Percentiles rank a stretch among this genome's conserved stretches.
These are phyloP conservation scores for Trachemys scripta DNA, from an alignment of 2,113 vertebrate genomes.

Conservation along the genomic window DNA sequence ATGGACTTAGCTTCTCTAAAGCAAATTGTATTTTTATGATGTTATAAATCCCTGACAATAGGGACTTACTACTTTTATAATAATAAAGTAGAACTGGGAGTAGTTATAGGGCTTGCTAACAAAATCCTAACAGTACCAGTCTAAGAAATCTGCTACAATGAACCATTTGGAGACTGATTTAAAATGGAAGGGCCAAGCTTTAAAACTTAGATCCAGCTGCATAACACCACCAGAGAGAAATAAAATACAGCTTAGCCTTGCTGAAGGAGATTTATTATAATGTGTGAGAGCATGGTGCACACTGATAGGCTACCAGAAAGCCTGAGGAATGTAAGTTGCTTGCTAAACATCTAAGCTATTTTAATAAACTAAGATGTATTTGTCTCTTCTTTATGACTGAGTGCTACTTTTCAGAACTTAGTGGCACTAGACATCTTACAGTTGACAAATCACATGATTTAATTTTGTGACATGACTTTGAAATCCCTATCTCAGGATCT, in stretches of 20 bases:
- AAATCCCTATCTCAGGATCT: not conserved
- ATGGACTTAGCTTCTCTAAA: not conserved
- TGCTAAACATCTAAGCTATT: not conserved
- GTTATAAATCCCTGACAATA: not conserved
- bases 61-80: not conserved
- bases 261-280: conserved; percentile 5
- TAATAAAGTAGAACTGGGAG: not conserved
- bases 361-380: not conserved
- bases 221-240: conserved; percentile 19
- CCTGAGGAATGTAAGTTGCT: not conserved
- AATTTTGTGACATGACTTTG: not conserved
- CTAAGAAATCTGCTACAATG: not conserved
- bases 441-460: not conserved
- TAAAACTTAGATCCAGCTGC: not conserved
- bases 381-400: not conserved
- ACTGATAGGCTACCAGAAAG: not conserved
- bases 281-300: not conserved
- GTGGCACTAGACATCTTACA: not conserved
- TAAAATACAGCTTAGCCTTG: not conserved
- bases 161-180: conserved; percentile 6
- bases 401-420: not conserved
- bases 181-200: not conserved
- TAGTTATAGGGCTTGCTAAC: not conserved
- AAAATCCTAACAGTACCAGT: not conserved
- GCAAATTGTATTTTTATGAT: not conserved